A percentile compares a stretch with the other conserved stretches of the same genome.
phyloP scores from a whole-genome alignment of 1,140 invertebrate genomes.

The Phortica variegata region DNA sequence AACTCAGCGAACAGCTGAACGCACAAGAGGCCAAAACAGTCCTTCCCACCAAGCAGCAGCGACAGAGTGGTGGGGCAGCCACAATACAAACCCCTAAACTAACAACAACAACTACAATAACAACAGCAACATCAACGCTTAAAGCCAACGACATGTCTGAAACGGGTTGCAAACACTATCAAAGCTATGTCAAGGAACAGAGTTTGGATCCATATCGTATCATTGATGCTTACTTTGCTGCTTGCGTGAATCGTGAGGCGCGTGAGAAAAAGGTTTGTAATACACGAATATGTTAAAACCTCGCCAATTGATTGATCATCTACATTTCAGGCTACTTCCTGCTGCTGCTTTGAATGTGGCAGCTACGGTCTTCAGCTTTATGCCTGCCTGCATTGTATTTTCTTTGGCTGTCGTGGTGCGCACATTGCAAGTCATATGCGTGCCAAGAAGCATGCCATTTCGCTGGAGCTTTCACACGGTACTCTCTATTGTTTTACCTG shows the following conservation, averaged over 20 bases:
- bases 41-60: no score
- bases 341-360: constrained; percentile 65
- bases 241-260: constrained; percentile 69
- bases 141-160: constrained; percentile 53
- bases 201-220: constrained; percentile 64
- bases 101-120: no score
- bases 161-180: constrained; percentile 54
- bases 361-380: constrained; percentile 75
- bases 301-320: no score
- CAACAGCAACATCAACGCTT: no score
- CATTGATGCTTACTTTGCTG: constrained; percentile 74
- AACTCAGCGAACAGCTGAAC: no score
- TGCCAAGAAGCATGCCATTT: constrained; percentile 77
- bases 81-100: no score
- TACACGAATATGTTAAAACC: no score
- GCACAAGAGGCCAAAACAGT: no score
- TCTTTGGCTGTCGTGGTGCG: constrained; percentile 81
- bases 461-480: constrained; percentile 85
- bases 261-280: constrained; percentile 68
- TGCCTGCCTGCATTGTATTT: constrained; percentile 89
- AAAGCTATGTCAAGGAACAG: constrained; percentile 55
- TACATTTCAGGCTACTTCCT: constrained; percentile 18
- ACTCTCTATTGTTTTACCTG: constrained; percentile 90
- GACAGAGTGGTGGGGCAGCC: no score
- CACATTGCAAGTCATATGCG: constrained; percentile 86